Evolutionary conservation across 1,140 invertebrate species (phyloP), one percentile per base, ranked within the genome.

Genomic region (Scaptodrosophila lebanonensis): DNA sequence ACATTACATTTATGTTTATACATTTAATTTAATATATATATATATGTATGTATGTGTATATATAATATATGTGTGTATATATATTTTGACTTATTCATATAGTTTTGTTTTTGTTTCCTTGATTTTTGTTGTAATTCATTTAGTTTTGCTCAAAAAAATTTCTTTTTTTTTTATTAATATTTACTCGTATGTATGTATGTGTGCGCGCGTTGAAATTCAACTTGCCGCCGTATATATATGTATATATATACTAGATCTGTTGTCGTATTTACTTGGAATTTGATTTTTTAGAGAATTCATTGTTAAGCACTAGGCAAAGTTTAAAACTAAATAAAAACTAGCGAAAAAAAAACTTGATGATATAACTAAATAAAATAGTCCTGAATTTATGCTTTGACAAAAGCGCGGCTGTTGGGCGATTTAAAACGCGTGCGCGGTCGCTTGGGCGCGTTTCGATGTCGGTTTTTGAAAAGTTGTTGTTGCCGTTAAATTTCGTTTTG

Each of bases 281-380:
- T 69, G 44, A 73, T 60, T 58, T 65, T 67, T 72, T 69, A 65
- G 53, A 66, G 62, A 83, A 72, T 66, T 66, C 20, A 57, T 45
- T 17, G 25, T 35, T 68, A 54, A 64, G 53, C 56, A 72, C 49
- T 64, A 71, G 50, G 32, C 56, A 70, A 63, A 50, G 12, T 9
- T 38, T 68, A 68, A 25, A 35, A 67, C 29, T 58, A 65, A 53
- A 49, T 45, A 56, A 57, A 45, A 17, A 40, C 36, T 45, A 51
- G n/a, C 30, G 4, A 36, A 49, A 51, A 42, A 65, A 61, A 32
- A 42, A 57, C 39, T 44, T 66, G 48, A 61, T 48, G 51, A 59
- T n/a, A n/a, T n/a, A n/a, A n/a, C 30, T 25, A 51, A 44, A 59
- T 13, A 50, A 43, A 33, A 65, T 20, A 33, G 35, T 35, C 9